Base-by-base conservation (phyloP, 37 sponge, comb jelly and placozoan species). In the Tethya wilhelma region DNA sequence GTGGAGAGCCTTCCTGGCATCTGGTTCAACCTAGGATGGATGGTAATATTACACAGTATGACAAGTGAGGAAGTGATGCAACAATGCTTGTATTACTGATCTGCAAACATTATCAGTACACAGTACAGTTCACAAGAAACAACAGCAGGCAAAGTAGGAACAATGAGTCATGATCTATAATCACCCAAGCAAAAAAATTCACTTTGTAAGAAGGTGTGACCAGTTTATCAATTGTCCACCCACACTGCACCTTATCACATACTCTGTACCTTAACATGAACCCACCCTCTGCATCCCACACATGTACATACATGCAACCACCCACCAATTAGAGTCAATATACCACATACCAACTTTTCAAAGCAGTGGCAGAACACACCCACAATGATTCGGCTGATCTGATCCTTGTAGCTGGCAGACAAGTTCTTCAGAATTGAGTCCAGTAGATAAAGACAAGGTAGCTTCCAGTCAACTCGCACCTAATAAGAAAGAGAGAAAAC, bases 351-450 rank as follows among this genome's bases (percentile, higher is more conserved):
- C 81, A 94, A 81, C 70, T 83, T 77, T 53, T 93, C 91, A 86
- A 98, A 98, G 26, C 74, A 86, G 57, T 85, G 81, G 67, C 85
- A 85, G 67, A 98, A 98, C 63, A 89, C 79, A 12, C 40, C 69
- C 8, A 93, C 94, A 38, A 98, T 83, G 74, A 77, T 72, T 43
- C 83, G 59, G 39, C 72, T 78, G 81, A 98, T 68, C 32, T 75
- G 63, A 23, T 85, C 72, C 20, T 84, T 40, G 75, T 96, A 98
- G 3, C 77, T 80, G 14, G 90, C 96, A 0, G 86, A 84, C 8
- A 98, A 59, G 59, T 96, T 96, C 91, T 98, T 98, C 74, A 96
- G 79, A 29, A 98, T 98, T 19, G 96, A 96, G 72, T 98, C 99
- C 37, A 96, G 40, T 49, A 98, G 82, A 72, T 98, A 98, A 19